Evolutionary conservation across 1,140 invertebrate genomes (phyloP).

Genomic region (Bombus soroeensis): DNA sequence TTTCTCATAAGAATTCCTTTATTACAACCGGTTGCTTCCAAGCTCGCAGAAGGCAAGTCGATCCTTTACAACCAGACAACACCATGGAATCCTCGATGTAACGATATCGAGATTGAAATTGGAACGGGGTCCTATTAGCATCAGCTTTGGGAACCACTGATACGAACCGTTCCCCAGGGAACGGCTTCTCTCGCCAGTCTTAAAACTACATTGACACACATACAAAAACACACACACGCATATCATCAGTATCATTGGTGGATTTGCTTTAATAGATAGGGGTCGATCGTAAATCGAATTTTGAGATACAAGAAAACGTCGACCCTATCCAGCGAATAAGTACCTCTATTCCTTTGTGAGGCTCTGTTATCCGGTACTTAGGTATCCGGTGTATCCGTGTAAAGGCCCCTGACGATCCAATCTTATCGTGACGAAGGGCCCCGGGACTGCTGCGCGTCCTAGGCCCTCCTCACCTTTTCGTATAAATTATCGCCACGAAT

Average conservation of each 20-base stretch:
- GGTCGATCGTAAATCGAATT: conserved; percentile 47
- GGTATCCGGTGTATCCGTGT: conserved; percentile 60
- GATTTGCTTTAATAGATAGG: conserved; percentile 49
- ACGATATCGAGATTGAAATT: conserved; percentile 4
- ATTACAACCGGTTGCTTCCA: not conserved
- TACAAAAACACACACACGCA: not conserved
- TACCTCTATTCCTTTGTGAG: conserved; percentile 57
- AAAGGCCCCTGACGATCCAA: conserved; percentile 68
- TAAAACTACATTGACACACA: not conserved
- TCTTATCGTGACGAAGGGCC: conserved; percentile 69
- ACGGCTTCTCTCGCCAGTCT: not conserved
- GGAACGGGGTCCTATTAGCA: conserved; percentile 13
- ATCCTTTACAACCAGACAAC: not conserved
- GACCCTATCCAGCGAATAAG: conserved; percentile 41
- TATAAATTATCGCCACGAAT: conserved; percentile 73
- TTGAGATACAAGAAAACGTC: conserved; percentile 50
- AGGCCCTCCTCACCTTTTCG: not conserved
- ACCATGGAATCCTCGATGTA: not conserved
- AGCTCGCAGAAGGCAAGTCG: not conserved
- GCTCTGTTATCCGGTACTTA: conserved; percentile 62
- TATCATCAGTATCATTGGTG: conserved; percentile 23
- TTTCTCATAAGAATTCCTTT: not conserved
- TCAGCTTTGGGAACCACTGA: conserved; percentile 24
- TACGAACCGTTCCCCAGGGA: not conserved
- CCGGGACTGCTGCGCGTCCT: not conserved